Evolutionary conservation across 2,888 invertebrate species (phyloP).

Genomic region (Micoletzkya japonica): DNA sequence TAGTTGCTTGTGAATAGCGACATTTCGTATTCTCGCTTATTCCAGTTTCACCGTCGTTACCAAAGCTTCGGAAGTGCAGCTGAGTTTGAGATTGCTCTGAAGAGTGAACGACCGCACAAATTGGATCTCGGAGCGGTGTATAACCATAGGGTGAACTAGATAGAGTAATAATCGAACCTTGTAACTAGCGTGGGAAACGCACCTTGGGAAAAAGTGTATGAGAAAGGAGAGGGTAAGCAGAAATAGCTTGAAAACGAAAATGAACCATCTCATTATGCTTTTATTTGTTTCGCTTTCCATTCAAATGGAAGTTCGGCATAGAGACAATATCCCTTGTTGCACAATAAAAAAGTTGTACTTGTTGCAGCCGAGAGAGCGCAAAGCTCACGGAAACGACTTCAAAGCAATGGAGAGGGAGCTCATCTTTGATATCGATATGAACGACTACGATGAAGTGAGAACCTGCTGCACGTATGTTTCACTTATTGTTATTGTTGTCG

Average conservation of each 20-base stretch:
- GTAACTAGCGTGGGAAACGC: background rate
- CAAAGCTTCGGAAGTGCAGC: slow-evolving; percentile 80
- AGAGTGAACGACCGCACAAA: slow-evolving; percentile 82
- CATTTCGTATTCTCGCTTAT: no score
- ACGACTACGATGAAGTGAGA: slow-evolving; percentile 95
- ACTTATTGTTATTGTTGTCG: background rate
- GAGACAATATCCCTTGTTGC: no score
- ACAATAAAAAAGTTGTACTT: background rate
- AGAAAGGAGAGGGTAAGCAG: no score
- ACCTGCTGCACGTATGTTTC: slow-evolving; percentile 74
- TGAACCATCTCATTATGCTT: no score
- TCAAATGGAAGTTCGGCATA: background rate
- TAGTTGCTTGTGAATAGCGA: no score
- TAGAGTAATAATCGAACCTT: background rate
- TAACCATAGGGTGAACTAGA: slow-evolving; percentile 48
- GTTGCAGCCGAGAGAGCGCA: slow-evolving; percentile 71
- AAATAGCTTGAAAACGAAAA: no score
- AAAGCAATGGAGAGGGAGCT: slow-evolving; percentile 81
- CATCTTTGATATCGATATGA: slow-evolving; percentile 98
- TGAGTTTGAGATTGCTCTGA: slow-evolving; percentile 81
- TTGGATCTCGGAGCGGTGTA: slow-evolving; percentile 95
- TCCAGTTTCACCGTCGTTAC: slow-evolving; percentile 67
- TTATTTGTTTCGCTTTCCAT: background rate
- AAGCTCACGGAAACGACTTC: no score
- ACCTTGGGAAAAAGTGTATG: background rate